Conservation (phyloP, 2,888 invertebrate genomes). For the Mythimna pallens region DNA sequence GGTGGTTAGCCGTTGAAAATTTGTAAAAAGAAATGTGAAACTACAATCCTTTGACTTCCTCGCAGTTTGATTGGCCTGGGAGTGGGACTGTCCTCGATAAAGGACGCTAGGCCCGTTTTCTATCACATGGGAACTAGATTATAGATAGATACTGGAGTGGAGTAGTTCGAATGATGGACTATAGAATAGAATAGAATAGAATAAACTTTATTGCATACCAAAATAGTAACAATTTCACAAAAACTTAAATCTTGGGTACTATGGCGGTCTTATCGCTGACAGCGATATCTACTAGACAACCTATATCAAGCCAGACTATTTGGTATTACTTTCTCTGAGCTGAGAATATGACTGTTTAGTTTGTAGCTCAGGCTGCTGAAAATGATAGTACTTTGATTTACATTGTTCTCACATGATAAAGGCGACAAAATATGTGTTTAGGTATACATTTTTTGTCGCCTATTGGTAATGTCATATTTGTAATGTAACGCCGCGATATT, state of each 20-base stretch:
- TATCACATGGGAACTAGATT: slow-evolving; percentile 14
- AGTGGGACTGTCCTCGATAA: slow-evolving; percentile 54
- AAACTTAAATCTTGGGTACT: no score
- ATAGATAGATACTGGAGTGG: neutral
- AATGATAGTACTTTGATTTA: no score
- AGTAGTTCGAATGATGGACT: neutral
- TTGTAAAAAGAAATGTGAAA: slow-evolving; percentile 43
- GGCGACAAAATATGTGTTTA: no score
- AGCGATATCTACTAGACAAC: no score
- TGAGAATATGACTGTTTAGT: neutral
- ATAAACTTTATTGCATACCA: no score
- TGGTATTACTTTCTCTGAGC: neutral
- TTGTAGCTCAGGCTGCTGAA: neutral
- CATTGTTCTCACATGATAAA: no score
- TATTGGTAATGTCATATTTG: no score
- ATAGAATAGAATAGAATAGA: no score
- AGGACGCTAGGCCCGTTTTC: slow-evolving; percentile 30
- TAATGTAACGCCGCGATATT: no score
- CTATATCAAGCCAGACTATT: neutral
- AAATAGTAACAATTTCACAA: no score
- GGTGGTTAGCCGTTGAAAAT: slow-evolving; percentile 42
- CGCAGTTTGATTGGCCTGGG: slow-evolving; percentile 49
- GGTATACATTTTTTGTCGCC: no score
- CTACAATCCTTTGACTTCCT: slow-evolving; percentile 52
- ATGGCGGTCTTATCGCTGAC: no score